Base-by-base conservation (phyloP, 2,888 invertebrate genomes). In the Matsumyia berberina region DNA sequence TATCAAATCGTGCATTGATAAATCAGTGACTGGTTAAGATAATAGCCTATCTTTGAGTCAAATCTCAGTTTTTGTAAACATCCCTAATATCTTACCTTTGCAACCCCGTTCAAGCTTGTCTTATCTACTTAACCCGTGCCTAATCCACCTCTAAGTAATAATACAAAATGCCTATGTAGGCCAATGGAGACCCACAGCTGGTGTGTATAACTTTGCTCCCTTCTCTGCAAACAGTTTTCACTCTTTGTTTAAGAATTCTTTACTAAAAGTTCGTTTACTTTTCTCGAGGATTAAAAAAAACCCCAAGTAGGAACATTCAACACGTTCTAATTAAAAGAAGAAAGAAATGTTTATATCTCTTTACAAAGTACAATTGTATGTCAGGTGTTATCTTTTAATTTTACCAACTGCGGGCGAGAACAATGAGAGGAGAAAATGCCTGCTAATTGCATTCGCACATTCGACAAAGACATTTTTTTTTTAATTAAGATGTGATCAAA, bases 401-500 rank as follows among this genome's bases (percentile, higher is more conserved):
- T 67, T 19, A 49, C 39, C 51, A 73, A 44, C 46, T 67, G 60
- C 60, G 55, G 64, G 29, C 29, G 35, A 58, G 11, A 60, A 67
- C 44, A 80, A 67, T 37, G 35, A 35, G n/a, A 60, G 33, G n/a
- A 17, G n/a, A 37, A 67, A 62, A 55, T 9, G 35, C 39, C 64
- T 69, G 51, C 60, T 80, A 69, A 81, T 81, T 76, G 57, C 69
- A 70, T 57, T 81, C 74, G 17, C 29, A 53, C 57, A 57, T 51
- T 58, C 51, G 33, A 53, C 64, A 35, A 39, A 12, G 19, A 76
- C 64, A 64, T 64, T 62, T 64, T 76, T 62, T 64, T 76, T 81
- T 51, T 37, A 81, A 81, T 76, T 81, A 70, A 70, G 62, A 58
- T 64, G 67, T 44, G 51, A 77, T 76, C 67, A 69, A 35, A 79